phyloP scores from a whole-genome alignment of 2,797 vertebrate genomes.

The Picus viridis region DNA sequence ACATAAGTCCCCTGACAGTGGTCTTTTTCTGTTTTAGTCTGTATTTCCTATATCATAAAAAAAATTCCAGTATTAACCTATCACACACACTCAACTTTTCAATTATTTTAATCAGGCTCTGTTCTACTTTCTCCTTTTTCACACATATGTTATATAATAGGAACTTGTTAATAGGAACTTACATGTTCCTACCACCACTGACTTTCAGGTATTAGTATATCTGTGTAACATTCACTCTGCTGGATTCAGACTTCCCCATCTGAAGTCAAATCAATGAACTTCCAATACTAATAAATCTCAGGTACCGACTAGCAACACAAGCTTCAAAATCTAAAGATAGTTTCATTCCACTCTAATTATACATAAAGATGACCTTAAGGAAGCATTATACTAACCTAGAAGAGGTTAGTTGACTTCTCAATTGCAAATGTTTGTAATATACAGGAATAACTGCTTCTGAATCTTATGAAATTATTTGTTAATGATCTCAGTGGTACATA shows the following conservation, averaged over 20 bases:
- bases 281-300: not conserved
- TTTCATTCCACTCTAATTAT: not conserved
- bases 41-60: not conserved
- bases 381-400: not conserved
- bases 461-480: not conserved
- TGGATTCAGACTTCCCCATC: not conserved
- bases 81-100: not conserved
- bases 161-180: too few relatives aligned
- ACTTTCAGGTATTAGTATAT: not conserved
- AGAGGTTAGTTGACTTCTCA: not conserved
- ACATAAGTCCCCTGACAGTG: not conserved
- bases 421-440: not conserved
- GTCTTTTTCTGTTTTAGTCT: not conserved
- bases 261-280: not conserved
- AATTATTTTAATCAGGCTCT: not conserved
- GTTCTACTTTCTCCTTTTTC: not conserved
- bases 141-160: too few relatives aligned
- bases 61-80: not conserved
- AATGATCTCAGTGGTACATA: not conserved
- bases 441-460: not conserved
- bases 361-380: not conserved
- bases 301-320: too few relatives aligned
- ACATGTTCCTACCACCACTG: not conserved
- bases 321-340: not conserved
- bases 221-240: not conserved